phyloP scores from a whole-genome alignment of 2,113 vertebrate species.

The Taurulus bubalis region DNA sequence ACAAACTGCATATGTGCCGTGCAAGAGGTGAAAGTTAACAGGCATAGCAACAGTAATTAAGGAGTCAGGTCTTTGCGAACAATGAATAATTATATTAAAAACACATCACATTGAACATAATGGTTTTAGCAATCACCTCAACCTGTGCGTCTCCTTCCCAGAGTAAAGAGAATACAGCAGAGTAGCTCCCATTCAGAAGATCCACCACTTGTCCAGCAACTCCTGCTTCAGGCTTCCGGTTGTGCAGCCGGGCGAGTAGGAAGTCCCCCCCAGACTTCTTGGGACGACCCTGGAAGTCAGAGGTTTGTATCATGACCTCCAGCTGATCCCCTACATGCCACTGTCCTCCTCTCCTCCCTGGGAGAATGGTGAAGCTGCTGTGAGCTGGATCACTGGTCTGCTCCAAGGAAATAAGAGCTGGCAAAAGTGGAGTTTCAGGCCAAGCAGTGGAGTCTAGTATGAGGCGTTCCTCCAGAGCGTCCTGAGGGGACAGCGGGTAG shows the following conservation, averaged over 20 bases:
- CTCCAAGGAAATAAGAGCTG: slow-evolving; percentile 70
- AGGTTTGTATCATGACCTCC: slow-evolving; percentile 86
- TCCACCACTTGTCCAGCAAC: neutral
- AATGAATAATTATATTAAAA: neutral
- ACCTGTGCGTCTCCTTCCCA: slow-evolving; percentile 89
- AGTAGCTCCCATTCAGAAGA: slow-evolving; percentile 3
- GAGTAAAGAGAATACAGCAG: slow-evolving; percentile 83
- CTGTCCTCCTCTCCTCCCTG: slow-evolving; percentile 41
- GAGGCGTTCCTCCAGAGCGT: slow-evolving; percentile 82
- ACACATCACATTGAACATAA: neutral
- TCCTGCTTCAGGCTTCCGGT: neutral
- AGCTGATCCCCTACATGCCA: slow-evolving; percentile 88
- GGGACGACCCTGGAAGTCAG: slow-evolving; percentile 86
- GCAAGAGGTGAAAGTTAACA: neutral
- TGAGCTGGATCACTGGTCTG: slow-evolving; percentile 86
- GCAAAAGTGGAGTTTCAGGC: slow-evolving; percentile 76
- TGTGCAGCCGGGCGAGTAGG: neutral
- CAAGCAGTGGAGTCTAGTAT: slow-evolving; percentile 85
- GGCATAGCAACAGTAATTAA: neutral
- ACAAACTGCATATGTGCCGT: neutral
- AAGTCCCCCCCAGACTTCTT: slow-evolving; percentile 80
- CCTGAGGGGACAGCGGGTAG: slow-evolving; percentile 77
- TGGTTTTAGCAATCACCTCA: neutral
- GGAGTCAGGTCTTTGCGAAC: neutral
- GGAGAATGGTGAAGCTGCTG: slow-evolving; percentile 87